phyloP scores from a whole-genome alignment of 2,888 invertebrate genomes.

The Lycia hirtaria region DNA sequence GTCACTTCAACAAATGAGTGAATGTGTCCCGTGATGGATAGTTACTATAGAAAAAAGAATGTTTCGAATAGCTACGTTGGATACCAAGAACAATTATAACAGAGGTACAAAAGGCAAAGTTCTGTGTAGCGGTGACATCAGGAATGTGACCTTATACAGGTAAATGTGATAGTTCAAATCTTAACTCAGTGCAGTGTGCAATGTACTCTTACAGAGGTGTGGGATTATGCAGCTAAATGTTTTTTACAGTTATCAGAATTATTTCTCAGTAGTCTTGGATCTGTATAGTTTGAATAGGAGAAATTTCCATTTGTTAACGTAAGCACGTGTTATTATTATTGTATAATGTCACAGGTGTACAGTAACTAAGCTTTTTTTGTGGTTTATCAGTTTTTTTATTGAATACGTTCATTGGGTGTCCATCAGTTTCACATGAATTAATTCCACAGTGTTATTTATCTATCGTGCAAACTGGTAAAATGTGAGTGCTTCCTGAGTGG shows the following conservation, averaged over 20 bases:
- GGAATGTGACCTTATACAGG: slow-evolving; percentile 40
- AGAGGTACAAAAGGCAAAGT: slow-evolving; percentile 27
- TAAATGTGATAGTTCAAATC: slow-evolving; percentile 41
- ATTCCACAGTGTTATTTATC: no score
- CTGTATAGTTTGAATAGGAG: no score
- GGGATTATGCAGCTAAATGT: background rate
- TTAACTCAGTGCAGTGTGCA: slow-evolving; percentile 16
- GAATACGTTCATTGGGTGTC: no score
- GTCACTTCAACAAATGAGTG: slow-evolving; percentile 42
- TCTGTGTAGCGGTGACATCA: slow-evolving; percentile 36
- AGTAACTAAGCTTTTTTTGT: no score
- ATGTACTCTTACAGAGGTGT: background rate
- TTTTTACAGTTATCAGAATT: background rate
- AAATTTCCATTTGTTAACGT: no score
- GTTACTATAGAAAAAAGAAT: slow-evolving; percentile 35
- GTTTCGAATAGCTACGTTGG: slow-evolving; percentile 30
- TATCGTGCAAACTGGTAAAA: no score
- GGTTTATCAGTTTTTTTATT: no score
- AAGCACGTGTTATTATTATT: no score
- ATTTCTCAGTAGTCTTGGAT: background rate
- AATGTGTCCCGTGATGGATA: slow-evolving; percentile 39
- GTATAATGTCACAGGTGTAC: no score
- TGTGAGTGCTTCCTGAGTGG: no score
- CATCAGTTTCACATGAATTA: no score
- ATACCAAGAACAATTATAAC: slow-evolving; percentile 34